These are phyloP conservation scores for Allacma fusca DNA, from an alignment of 2,888 invertebrate genomes.

Conservation along the genomic window DNA sequence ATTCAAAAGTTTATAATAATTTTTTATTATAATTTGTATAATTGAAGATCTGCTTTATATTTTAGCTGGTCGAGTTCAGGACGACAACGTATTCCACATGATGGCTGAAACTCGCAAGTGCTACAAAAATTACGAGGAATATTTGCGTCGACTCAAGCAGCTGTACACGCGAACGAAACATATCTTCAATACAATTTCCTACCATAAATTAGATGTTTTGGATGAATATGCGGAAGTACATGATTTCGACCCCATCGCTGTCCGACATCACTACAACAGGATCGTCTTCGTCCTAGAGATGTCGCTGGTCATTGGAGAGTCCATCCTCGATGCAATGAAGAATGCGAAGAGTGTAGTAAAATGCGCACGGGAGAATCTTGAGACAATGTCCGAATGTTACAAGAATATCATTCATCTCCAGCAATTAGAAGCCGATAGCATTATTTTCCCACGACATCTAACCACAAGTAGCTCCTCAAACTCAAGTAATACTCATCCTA, in stretches of 20 bases:
- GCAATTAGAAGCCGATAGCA: constrained; percentile 19
- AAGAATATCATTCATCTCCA: neutral
- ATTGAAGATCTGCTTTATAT: too few species aligned
- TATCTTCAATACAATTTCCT: constrained; percentile 28
- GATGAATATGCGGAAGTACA: constrained; percentile 22
- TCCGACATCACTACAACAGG: constrained; percentile 26
- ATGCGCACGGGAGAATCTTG: constrained; percentile 21
- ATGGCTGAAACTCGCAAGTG: constrained; percentile 20
- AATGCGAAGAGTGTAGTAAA: constrained; percentile 29
- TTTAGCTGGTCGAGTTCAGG: constrained; percentile 20
- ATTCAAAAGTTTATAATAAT: too few species aligned
- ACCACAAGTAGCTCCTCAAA: too few species aligned
- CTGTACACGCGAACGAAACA: constrained; percentile 24
- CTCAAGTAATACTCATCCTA: too few species aligned
- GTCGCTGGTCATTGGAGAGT: constrained; percentile 23
- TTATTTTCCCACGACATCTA: too few species aligned
- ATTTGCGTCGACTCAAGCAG: neutral
- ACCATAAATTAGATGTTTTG: constrained; percentile 24
- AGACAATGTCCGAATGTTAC: constrained; percentile 6
- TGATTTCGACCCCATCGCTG: constrained; percentile 7
- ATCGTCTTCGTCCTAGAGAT: constrained; percentile 34
- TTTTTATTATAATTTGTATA: too few species aligned
- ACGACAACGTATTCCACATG: neutral
- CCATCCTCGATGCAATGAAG: constrained; percentile 29
- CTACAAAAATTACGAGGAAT: neutral